Evolutionary conservation across 2,888 invertebrate species (phyloP).

Genomic region (Petrophora chlorosata): DNA sequence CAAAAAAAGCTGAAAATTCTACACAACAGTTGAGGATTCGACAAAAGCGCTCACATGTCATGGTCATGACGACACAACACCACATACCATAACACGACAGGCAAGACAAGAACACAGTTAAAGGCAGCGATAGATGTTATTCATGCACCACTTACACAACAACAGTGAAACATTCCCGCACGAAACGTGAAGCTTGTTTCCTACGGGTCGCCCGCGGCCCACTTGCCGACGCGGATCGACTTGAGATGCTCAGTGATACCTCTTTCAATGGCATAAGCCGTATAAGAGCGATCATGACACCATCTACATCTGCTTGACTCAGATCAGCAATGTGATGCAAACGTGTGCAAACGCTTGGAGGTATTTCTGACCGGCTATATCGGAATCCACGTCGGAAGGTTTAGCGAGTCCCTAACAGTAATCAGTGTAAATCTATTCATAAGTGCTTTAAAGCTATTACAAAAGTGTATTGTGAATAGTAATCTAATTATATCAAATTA

Average conservation of each 20-base stretch:
- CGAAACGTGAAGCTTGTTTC: conserved; percentile 45
- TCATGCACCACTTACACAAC: conserved; percentile 79
- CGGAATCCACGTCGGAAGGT: too few relatives aligned
- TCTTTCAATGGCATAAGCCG: too few relatives aligned
- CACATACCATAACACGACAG: conserved; percentile 68
- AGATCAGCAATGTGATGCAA: too few relatives aligned
- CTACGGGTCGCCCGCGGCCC: too few relatives aligned
- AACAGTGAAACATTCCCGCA: conserved; percentile 38
- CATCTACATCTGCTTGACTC: too few relatives aligned
- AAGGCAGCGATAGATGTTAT: conserved; percentile 78
- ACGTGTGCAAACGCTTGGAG: too few relatives aligned
- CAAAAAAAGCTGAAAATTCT: conserved; percentile 23
- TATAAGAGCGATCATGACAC: too few relatives aligned
- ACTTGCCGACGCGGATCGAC: too few relatives aligned
- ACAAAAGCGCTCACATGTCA: conserved; percentile 69
- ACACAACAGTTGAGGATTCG: conserved; percentile 50
- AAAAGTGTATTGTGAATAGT: conserved; percentile 13
- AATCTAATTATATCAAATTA: conserved; percentile 3
- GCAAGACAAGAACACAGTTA: conserved; percentile 50
- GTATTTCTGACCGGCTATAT: too few relatives aligned
- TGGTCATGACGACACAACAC: conserved; percentile 67
- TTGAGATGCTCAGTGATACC: too few relatives aligned
- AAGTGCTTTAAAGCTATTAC: conserved; percentile 11
- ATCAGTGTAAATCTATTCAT: too few relatives aligned
- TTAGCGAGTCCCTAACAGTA: too few relatives aligned